A percentile compares a stretch with the other conserved stretches of the same genome.
Conservation (phyloP, 2,113 vertebrate species). For the Otocyon megalotis region DNA sequence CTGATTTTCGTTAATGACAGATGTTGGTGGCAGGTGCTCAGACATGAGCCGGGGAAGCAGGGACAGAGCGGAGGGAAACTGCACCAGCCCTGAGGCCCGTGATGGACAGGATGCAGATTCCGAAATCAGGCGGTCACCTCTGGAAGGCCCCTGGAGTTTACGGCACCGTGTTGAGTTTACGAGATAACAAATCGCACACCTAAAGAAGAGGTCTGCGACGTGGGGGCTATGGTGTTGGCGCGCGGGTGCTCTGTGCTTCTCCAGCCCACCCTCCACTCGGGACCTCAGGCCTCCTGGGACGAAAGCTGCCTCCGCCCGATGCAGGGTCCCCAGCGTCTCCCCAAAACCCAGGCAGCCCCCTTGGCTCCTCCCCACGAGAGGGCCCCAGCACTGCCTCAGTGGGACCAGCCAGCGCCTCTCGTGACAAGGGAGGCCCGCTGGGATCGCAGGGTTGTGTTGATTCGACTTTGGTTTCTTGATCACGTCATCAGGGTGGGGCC, state of each 20-base stretch:
- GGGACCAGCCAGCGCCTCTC: accelerated
- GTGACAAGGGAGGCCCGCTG: too few species aligned
- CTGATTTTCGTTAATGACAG: neutral
- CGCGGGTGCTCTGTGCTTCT: accelerated
- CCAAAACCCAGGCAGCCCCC: too few species aligned
- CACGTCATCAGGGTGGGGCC: neutral
- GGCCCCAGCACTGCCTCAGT: accelerated
- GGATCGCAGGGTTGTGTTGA: neutral
- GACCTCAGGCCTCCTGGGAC: neutral
- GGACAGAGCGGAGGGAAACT: neutral
- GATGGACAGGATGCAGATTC: accelerated
- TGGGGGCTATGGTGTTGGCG: too few species aligned
- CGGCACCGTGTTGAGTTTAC: accelerated
- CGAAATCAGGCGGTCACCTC: neutral
- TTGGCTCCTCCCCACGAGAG: neutral
- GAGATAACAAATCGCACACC: accelerated
- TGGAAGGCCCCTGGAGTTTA: neutral
- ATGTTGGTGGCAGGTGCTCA: accelerated
- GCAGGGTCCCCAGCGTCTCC: neutral
- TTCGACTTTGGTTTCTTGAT: too few species aligned
- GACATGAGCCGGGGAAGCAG: neutral
- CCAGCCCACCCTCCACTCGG: neutral
- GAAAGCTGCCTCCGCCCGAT: neutral
- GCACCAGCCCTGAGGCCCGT: neutral
- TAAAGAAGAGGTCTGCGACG: accelerated